phyloP scores from a whole-genome alignment of 2,888 invertebrate genomes.

The Vesta saturnalis region DNA sequence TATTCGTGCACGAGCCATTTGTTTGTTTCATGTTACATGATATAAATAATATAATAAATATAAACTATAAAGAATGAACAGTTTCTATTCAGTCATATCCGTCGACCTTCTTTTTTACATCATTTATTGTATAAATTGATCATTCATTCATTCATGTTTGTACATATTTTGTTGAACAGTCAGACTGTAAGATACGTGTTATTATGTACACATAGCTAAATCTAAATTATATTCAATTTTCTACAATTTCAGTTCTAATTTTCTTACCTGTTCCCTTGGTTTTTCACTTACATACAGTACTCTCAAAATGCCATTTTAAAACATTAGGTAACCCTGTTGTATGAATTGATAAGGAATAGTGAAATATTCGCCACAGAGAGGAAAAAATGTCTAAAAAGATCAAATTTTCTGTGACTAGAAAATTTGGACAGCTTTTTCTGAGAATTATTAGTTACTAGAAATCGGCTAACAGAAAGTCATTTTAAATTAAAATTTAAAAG shows the following conservation, averaged over 20 bases:
- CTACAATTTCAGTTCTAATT: slow-evolving; percentile 28
- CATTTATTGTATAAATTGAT: slow-evolving; percentile 48
- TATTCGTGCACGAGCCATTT: slow-evolving; percentile 59
- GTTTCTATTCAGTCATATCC: slow-evolving; percentile 31
- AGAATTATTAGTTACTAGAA: no score
- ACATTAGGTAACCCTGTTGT: no score
- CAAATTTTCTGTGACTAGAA: no score
- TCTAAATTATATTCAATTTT: slow-evolving; percentile 61
- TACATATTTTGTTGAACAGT: slow-evolving; percentile 57
- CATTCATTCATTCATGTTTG: slow-evolving; percentile 51
- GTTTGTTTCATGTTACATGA: slow-evolving; percentile 61
- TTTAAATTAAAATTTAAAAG: no score
- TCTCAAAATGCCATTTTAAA: background rate
- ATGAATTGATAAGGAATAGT: no score
- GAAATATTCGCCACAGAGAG: no score
- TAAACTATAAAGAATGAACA: slow-evolving; percentile 35
- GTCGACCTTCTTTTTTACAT: slow-evolving; percentile 25
- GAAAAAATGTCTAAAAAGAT: no score
- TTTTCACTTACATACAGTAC: background rate
- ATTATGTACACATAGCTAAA: slow-evolving; percentile 65
- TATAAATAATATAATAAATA: slow-evolving; percentile 57
- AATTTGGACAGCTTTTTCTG: no score
- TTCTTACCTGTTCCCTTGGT: background rate
- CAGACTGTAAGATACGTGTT: slow-evolving; percentile 59
- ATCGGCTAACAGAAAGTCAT: no score